Conservation (phyloP, 2,888 invertebrate species). For the Drosophila yooni region DNA sequence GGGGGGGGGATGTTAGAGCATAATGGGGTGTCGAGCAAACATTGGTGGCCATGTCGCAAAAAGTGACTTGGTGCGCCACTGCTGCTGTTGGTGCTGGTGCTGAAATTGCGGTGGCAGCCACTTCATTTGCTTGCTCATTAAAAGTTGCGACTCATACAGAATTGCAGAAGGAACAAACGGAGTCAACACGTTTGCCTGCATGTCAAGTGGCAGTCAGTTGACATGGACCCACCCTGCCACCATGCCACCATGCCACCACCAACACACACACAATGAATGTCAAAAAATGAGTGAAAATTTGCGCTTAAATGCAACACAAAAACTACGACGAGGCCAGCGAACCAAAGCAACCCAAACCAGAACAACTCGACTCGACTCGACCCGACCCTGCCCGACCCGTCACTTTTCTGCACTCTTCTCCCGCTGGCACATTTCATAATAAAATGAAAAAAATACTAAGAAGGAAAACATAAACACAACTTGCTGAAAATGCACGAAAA, state of each 20-base stretch:
- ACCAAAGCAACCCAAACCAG: constrained; percentile 25
- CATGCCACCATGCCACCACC: not conserved
- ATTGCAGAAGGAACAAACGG: constrained; percentile 50
- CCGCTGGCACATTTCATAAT: not conserved
- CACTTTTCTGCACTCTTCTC: not conserved
- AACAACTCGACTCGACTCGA: not conserved
- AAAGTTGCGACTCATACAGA: constrained; percentile 79
- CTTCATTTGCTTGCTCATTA: constrained; percentile 79
- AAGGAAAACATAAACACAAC: constrained; percentile 4
- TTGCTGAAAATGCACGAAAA: constrained; percentile 52
- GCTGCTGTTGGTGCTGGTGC: not conserved
- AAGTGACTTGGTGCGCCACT: not conserved
- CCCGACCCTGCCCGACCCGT: constrained; percentile 18
- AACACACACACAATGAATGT: constrained; percentile 67
- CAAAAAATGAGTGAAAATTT: constrained; percentile 78
- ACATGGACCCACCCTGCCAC: constrained; percentile 4
- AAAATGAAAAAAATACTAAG: not conserved
- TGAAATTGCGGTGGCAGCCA: constrained; percentile 53
- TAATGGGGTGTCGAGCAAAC: constrained; percentile 36
- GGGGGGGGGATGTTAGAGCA: not conserved
- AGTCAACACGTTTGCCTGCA: constrained; percentile 78
- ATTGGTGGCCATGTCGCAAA: constrained; percentile 52
- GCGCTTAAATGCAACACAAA: constrained; percentile 68
- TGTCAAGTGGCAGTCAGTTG: constrained; percentile 76
- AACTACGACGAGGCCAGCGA: constrained; percentile 65